phyloP scores from a whole-genome alignment of 2,888 invertebrate species.

The Seira ritae region DNA sequence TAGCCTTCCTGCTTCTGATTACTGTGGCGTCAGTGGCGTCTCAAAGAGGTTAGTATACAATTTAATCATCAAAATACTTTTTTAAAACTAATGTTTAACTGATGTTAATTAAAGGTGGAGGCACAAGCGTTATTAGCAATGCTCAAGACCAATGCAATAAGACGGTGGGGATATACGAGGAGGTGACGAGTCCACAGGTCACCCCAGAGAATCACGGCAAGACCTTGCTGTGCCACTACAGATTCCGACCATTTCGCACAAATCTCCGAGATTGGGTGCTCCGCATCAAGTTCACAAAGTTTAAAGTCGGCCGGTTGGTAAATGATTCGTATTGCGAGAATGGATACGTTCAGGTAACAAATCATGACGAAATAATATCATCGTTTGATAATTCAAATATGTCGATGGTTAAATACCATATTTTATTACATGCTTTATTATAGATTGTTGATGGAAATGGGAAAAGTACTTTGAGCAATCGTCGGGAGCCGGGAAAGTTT shows the following conservation, averaged over 20 bases:
- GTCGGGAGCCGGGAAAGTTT: conserved; percentile 92
- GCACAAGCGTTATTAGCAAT: conserved; percentile 46
- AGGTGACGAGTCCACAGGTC: conserved; percentile 91
- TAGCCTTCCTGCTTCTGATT: background rate
- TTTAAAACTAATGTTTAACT: background rate
- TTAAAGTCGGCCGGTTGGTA: conserved; percentile 91
- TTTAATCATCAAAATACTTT: background rate
- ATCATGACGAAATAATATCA: no score
- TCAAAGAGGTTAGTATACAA: conserved; percentile 32
- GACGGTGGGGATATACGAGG: conserved; percentile 94
- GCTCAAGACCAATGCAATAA: conserved; percentile 89
- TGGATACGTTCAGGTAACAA: conserved; percentile 89
- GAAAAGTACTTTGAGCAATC: conserved; percentile 91
- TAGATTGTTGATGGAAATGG: conserved; percentile 95
- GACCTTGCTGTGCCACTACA: conserved; percentile 89
- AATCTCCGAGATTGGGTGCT: conserved; percentile 94
- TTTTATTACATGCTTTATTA: no score
- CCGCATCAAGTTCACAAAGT: conserved; percentile 92
- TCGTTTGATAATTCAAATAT: background rate
- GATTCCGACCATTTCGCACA: conserved; percentile 91
- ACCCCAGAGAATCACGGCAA: conserved; percentile 88
- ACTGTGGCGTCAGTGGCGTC: conserved; percentile 37
- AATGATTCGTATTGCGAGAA: conserved; percentile 93
- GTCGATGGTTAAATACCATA: background rate
- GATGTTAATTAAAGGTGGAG: conserved; percentile 18